These are phyloP conservation scores for Periparus ater DNA, from an alignment of 2,797 vertebrate genomes.

Conservation along the genomic window DNA sequence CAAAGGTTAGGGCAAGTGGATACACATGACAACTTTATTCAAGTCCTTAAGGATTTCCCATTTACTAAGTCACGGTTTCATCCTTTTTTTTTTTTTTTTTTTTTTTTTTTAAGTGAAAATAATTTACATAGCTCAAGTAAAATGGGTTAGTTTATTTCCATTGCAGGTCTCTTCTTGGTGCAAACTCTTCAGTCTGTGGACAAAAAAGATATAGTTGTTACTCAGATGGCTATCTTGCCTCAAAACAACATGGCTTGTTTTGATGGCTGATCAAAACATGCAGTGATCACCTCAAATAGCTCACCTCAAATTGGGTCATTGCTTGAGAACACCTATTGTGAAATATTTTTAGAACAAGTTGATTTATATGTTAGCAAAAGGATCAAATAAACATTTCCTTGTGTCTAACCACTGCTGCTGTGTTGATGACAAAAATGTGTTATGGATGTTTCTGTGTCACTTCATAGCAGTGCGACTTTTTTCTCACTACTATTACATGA, in stretches of 20 bases:
- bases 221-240: background rate
- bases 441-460: background rate
- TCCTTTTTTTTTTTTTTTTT: background rate
- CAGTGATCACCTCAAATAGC: background rate
- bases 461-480: background rate
- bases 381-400: slow-evolving; percentile 21
- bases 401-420: background rate
- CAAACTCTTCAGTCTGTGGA: background rate
- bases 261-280: background rate
- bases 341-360: background rate
- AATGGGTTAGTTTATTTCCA: background rate
- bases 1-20: slow-evolving; percentile 21
- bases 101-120: background rate
- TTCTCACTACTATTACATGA: slow-evolving; percentile 24
- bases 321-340: background rate
- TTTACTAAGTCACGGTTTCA: background rate
- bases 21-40: background rate
- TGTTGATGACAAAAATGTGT: slow-evolving; percentile 28
- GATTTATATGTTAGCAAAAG: background rate
- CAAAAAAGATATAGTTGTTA: background rate
- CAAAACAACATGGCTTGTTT: background rate
- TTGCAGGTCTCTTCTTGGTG: background rate
- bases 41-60: slow-evolving; percentile 31
- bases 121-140: background rate
- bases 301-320: background rate